These are phyloP conservation scores for Siniperca scherzeri DNA, from an alignment of 2,797 vertebrate genomes.

Conservation along the genomic window DNA sequence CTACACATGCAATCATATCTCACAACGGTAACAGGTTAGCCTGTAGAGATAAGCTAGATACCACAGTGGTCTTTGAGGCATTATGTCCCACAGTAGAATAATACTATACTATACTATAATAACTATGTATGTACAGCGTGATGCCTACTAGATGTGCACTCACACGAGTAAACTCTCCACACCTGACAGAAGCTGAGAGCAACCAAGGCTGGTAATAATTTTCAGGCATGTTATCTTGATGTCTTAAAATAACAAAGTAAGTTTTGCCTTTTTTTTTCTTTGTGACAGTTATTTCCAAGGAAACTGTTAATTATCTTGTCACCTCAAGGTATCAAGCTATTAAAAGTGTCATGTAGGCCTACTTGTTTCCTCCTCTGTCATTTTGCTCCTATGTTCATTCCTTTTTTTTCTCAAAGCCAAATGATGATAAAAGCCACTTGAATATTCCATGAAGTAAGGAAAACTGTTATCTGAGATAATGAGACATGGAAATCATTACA, in stretches of 20 bases:
- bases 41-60: not conserved
- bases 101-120: too few relatives aligned
- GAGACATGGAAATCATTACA: not conserved
- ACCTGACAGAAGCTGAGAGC: not conserved
- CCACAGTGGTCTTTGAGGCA: not conserved
- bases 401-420: not conserved
- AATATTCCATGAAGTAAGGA: not conserved
- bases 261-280: not conserved
- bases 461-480: not conserved
- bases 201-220: not conserved
- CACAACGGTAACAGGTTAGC: not conserved
- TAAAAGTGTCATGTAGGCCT: not conserved
- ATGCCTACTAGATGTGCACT: not conserved
- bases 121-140: not conserved
- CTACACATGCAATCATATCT: not conserved
- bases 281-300: not conserved
- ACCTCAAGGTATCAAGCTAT: not conserved
- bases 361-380: not conserved
- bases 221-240: not conserved
- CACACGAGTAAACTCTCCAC: not conserved
- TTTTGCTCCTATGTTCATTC: not conserved
- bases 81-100: not conserved
- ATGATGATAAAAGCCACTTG: not conserved
- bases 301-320: not conserved
- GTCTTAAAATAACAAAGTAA: not conserved